Base-by-base conservation (phyloP, 2,888 invertebrate species). In the Plagodis pulveraria region DNA sequence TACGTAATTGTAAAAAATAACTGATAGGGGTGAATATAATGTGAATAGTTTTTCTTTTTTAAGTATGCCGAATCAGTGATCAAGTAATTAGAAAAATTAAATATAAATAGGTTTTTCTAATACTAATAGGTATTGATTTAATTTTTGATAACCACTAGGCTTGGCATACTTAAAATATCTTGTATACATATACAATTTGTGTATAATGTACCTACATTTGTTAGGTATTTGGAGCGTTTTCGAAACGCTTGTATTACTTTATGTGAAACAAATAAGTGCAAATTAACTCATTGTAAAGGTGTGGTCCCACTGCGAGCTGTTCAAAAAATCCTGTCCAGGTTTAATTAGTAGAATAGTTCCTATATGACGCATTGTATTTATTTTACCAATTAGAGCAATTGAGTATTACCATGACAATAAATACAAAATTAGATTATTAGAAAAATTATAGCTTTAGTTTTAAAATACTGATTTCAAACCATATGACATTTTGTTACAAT, bases 161-260 rank as follows among this genome's bases (percentile, higher is more conserved):
- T 59, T 40, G 40, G 9, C 10, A 10, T 40, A 40, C 44, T 11
- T 35, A 56, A 38, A 36, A 56, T 6, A 49, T 52, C 52, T 40
- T 33, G 7, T 52, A 40, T 69, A 68, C 72, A 73, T 71, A 72
- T 65, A 73, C 70, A 71, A 67, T 63, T 48, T 53, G 51, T 53
- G 61, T 67, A 72, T 78, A 76, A 77, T 76, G 79, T 75, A 77
- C 84, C 86, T 86, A 83, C 85, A 59, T 71, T 59, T 63, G 84
- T 86, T 83, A 83, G 81, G 57, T 48, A 42, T 22, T 32, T 44
- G 51, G 33, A 63, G 73, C 72, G 78, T 78, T 80, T 75, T 42
- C 65, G 60, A 78, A 79, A 76, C 74, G 75, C 70, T 54, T 36
- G 52, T 60, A 54, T 59, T 51, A 50, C 50, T 11, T 41, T 10